Evolutionary conservation across 2,113 vertebrate genomes (phyloP), one percentile per base, ranked within the genome.

Genomic region (Ceratotherium simum): DNA sequence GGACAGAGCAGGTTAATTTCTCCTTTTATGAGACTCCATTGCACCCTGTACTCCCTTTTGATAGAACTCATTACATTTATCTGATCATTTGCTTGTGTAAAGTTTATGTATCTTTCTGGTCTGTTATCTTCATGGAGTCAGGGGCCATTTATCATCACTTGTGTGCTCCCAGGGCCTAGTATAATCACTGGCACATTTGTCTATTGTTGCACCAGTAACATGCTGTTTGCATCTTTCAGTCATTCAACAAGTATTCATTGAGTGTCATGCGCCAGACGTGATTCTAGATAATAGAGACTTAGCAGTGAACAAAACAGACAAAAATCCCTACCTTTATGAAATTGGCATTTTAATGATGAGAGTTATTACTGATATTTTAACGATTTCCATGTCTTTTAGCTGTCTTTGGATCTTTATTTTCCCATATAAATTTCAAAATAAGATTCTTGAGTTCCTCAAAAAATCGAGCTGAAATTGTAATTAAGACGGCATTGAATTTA

Each of bases 181-280:
- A 1, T 10, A 20, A 6, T 27, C 33, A 5, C 33, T 25, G 48
- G 27, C 6, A 21, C 33, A 12, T 7, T 5, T 14, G 31, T 23
- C 8, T 27, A 0, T 29, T 39, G 48, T 12, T 17, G 8, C 0
- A 0, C 1, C 31, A 3, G 60, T 0, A 58, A 25, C 20, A 1
- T 0, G 9, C 1, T 56, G 42, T 17, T 13, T 4, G 6, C 25
- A 9, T 3, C n/a, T 3, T 56, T 16, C 17, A 27, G 3, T 6
- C 21, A 39, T 11, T 39, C 51, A 23, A 20, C 60, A 33, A 31
- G 5, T 33, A 39, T 5, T 39, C 33, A 21, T 0, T 33, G 10
- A 69, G 8, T 69, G 39, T 51, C 1, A 27, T 2, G 4, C 17
- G 3, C 4, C 21, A 31, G 87, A 3, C 0, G 0, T 51, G 58